Evolutionary conservation across 35 echinoderm and acorn worm genomes (phyloP), one percentile per base, ranked within the genome.

Genomic region (Chiridota heheva): DNA sequence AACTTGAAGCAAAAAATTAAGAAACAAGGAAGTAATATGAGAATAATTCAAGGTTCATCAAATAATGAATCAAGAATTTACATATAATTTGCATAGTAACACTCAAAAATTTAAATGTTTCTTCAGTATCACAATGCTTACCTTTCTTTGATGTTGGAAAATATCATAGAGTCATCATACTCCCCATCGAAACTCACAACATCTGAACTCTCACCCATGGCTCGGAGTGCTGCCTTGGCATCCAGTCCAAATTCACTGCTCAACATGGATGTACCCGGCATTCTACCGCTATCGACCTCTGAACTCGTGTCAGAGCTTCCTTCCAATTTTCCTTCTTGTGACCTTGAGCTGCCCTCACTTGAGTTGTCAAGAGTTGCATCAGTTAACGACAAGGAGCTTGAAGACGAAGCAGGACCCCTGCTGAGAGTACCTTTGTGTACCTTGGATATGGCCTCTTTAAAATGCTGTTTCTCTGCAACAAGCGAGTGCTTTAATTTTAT

Each of bases 101-200:
- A n/a, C n/a, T n/a, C n/a, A n/a, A n/a, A n/a, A n/a, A n/a, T n/a
- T n/a, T n/a, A n/a, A n/a, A n/a, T n/a, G n/a, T n/a, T n/a, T n/a
- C n/a, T n/a, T n/a, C n/a, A n/a, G n/a, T n/a, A n/a, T n/a, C n/a
- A n/a, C n/a, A n/a, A n/a, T n/a, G 45, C 75, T 61, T 64, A 96
- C 92, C 73, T 96, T 45, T 88, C 69, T 71, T 88, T 88, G 33
- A 98, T 91, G 20, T 77, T 73, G 61, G 89, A 72, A 88, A 98
- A 98, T 73, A 98, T 91, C 24, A 88, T 77, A 4, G 95, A 98
- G 41, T 98, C 95, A 72, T 98, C 95, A 76, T 80, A 98, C 65
- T 98, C 95, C 38, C 95, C 95, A 58, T 98, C 95, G 72, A 98
- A 98, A 76, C 95, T 98, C 36, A 79, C 64, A 18, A 72, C 73